Evolutionary conservation across 2,888 invertebrate genomes (phyloP).

Genomic region (Leptothorax acervorum): DNA sequence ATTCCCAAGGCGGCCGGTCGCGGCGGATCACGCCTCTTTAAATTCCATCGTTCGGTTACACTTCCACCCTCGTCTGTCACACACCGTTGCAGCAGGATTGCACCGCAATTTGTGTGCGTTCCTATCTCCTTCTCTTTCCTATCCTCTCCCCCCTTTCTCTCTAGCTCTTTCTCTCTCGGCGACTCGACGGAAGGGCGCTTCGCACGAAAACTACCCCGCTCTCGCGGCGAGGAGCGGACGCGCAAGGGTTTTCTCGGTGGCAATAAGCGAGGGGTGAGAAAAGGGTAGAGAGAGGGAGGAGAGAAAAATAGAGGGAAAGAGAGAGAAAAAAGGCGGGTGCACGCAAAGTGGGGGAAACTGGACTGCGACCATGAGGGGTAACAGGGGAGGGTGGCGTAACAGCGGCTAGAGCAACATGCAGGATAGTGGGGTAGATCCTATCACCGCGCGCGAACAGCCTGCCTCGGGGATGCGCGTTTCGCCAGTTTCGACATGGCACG

Average conservation of each 20-base stretch:
- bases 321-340: background rate
- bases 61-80: conserved; percentile 34
- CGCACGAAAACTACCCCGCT: conserved; percentile 74
- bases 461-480: conserved; percentile 33
- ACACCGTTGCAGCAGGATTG: conserved; percentile 37
- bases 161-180: background rate
- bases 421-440: conserved; percentile 50
- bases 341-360: conserved; percentile 26
- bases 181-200: conserved; percentile 69
- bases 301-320: background rate
- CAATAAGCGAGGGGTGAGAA: conserved; percentile 23
- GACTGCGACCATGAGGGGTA: background rate
- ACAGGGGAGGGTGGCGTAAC: background rate
- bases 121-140: background rate
- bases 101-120: conserved; percentile 31
- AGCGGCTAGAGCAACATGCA: conserved; percentile 59
- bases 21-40: conserved; percentile 37
- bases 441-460: conserved; percentile 33
- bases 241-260: conserved; percentile 28
- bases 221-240: conserved; percentile 61
- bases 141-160: background rate
- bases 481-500: conserved; percentile 13
- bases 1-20: conserved; percentile 26
- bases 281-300: background rate
- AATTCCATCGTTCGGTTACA: conserved; percentile 42